Conservation (phyloP, 2,888 invertebrate species). For the Notodonta ziczac region DNA sequence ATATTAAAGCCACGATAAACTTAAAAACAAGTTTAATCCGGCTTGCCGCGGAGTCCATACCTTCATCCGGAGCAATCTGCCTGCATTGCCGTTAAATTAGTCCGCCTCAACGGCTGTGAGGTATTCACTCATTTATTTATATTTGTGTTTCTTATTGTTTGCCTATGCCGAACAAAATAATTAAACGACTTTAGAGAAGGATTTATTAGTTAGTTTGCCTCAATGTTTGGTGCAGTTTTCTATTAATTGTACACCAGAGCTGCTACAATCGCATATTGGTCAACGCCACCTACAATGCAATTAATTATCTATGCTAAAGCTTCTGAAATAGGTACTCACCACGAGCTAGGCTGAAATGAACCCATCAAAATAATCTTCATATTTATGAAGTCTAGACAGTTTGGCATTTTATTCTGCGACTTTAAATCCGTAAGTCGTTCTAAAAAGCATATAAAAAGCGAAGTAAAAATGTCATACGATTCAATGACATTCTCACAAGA, state of each 20-base stretch:
- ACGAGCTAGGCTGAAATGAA: background rate
- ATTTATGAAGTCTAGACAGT: background rate
- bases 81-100: conserved; percentile 72
- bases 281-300: too few relatives aligned
- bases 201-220: background rate
- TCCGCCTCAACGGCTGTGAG: conserved; percentile 52
- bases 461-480: background rate
- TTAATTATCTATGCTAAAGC: too few relatives aligned
- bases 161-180: background rate
- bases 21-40: conserved; percentile 82
- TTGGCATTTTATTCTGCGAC: background rate
- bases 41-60: conserved; percentile 68
- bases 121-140: conserved; percentile 38
- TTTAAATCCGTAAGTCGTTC: background rate
- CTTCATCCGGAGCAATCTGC: conserved; percentile 67
- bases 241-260: too few relatives aligned
- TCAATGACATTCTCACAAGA: background rate
- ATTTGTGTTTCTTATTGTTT: conserved; percentile 25
- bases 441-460: background rate
- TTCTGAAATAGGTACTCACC: background rate
- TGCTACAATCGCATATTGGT: too few relatives aligned
- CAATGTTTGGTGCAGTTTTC: too few relatives aligned
- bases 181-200: background rate
- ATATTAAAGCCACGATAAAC: conserved; percentile 81
- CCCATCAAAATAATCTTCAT: background rate